Percentiles rank a stretch among this genome's conserved stretches.
phyloP scores from a whole-genome alignment of 2,888 invertebrate genomes.

The Eulithis prunata region DNA sequence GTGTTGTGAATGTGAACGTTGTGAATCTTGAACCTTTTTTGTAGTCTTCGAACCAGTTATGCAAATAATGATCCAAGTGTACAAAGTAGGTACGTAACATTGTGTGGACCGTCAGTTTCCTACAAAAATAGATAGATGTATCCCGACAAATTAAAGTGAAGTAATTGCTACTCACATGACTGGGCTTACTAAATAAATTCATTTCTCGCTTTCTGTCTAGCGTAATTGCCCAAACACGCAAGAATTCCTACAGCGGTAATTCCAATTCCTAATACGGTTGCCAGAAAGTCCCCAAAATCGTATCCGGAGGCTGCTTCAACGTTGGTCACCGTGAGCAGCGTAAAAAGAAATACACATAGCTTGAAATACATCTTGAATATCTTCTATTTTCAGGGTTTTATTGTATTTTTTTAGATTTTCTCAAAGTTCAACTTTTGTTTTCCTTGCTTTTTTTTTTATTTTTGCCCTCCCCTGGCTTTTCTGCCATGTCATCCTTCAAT shows the following conservation, averaged over 20 bases:
- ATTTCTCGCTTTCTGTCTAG: constrained; percentile 84
- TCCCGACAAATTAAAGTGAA: background rate
- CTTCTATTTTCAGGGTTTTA: background rate
- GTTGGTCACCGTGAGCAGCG: constrained; percentile 65
- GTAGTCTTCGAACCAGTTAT: constrained; percentile 9
- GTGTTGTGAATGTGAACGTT: no score
- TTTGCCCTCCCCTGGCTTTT: background rate
- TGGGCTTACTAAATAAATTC: constrained; percentile 69
- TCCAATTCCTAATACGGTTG: constrained; percentile 85
- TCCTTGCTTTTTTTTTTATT: constrained; percentile 7
- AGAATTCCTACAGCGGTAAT: constrained; percentile 85
- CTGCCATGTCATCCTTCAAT: constrained; percentile 2
- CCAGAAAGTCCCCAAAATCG: constrained; percentile 88
- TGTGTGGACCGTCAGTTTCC: no score
- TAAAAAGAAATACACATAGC: constrained; percentile 64
- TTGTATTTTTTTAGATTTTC: background rate
- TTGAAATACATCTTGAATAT: constrained; percentile 65
- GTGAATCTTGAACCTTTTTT: background rate
- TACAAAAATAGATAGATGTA: no score
- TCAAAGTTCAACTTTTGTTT: constrained; percentile 14
- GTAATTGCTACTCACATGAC: constrained; percentile 50
- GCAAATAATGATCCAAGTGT: constrained; percentile 6
- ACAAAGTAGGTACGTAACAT: background rate
- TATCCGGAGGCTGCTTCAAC: constrained; percentile 83
- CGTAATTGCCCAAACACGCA: constrained; percentile 88